Conservation (phyloP, 30 jellyfish, hydroid and myxozoan species). For the Chrysaora quinquecirrha region DNA sequence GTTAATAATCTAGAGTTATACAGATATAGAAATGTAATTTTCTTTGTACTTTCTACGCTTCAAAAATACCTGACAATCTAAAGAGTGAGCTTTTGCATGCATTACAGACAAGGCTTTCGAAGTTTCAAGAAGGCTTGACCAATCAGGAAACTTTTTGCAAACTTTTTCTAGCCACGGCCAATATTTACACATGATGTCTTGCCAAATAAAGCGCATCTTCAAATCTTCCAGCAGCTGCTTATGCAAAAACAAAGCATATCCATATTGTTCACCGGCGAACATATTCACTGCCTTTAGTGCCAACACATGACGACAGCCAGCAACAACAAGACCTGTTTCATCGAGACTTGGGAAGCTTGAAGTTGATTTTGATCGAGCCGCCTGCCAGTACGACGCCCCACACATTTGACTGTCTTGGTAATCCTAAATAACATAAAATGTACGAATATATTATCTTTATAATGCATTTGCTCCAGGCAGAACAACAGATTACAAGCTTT, state of each 20-base stretch:
- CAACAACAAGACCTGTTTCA: neutral
- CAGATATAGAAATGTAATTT: neutral
- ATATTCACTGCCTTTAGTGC: neutral
- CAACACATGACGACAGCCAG: neutral
- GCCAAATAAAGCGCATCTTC: constrained; percentile 1
- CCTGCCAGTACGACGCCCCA: constrained; percentile 5
- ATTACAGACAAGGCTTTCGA: constrained; percentile 56
- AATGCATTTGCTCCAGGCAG: constrained; percentile 1
- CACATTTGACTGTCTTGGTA: neutral
- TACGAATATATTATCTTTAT: neutral
- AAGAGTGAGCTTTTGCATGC: constrained; percentile 52
- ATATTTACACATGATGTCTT: neutral
- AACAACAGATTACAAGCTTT: neutral
- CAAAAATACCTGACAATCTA: constrained; percentile 49
- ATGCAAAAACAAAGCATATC: neutral
- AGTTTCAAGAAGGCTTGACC: constrained; percentile 10
- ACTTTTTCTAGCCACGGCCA: neutral
- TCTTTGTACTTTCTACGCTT: constrained; percentile 1
- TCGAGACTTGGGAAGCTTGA: neutral
- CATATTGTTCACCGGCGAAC: neutral
- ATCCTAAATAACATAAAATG: neutral
- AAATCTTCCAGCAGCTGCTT: constrained; percentile 1
- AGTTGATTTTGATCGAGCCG: constrained; percentile 1
- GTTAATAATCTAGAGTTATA: neutral
- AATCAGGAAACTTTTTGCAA: constrained; percentile 32